Evolutionary conservation across 30 jellyfish, hydroid and myxozoan genomes (phyloP).

Genomic region (Calvadosia cruxmelitensis): DNA sequence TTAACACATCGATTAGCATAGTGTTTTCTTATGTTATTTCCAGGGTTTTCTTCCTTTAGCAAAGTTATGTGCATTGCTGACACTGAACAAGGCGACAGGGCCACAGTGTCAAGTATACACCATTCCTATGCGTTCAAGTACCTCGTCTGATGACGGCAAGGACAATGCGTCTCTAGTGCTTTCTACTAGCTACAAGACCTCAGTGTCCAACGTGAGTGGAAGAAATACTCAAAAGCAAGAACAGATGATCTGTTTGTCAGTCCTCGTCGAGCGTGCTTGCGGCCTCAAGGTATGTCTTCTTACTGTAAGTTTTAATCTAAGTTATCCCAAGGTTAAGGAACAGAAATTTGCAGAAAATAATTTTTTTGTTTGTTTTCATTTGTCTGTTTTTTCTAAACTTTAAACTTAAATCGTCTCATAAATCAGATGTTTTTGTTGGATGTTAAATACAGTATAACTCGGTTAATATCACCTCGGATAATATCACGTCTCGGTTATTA

Average conservation of each 20-base stretch:
- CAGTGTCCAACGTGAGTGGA: background rate
- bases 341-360: no score
- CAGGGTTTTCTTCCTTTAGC: constrained; percentile 46
- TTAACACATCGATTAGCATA: background rate
- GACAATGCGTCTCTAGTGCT: constrained; percentile 23
- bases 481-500: no score
- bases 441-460: no score
- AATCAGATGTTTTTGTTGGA: no score
- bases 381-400: no score
- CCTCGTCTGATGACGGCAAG: background rate
- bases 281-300: constrained; percentile 56
- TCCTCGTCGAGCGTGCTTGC: constrained; percentile 42
- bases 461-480: no score
- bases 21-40: background rate
- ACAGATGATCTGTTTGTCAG: constrained; percentile 47
- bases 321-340: no score
- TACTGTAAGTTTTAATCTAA: no score
- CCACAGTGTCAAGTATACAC: constrained; percentile 24
- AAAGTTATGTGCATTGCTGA: constrained; percentile 56
- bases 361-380: no score
- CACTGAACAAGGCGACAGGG: constrained; percentile 19
- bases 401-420: no score
- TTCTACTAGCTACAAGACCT: constrained; percentile 30
- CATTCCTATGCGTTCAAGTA: constrained; percentile 34
- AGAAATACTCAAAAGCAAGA: constrained; percentile 2